Conservation (phyloP, 1,140 invertebrate genomes). For the Leguminivora glycinivorella region DNA sequence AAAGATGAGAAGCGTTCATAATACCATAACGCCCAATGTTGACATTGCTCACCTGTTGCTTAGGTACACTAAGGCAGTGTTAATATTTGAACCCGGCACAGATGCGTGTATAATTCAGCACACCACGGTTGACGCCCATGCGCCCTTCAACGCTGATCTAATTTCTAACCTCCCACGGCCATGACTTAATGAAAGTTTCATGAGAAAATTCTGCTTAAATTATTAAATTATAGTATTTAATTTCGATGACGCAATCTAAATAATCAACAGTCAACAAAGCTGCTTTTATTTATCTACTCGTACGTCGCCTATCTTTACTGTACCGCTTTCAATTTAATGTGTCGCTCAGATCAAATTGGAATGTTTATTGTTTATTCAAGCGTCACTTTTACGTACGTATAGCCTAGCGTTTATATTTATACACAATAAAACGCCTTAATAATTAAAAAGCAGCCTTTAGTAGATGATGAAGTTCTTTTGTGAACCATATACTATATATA, state of each 20-base stretch:
- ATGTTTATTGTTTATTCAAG: too few relatives aligned
- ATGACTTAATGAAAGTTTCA: not conserved
- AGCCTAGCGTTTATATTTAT: too few relatives aligned
- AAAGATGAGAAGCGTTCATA: too few relatives aligned
- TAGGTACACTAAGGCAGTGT: not conserved
- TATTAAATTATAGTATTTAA: not conserved
- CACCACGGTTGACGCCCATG: not conserved
- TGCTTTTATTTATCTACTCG: too few relatives aligned
- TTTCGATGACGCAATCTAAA: too few relatives aligned
- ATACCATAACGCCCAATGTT: not conserved
- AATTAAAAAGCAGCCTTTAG: too few relatives aligned
- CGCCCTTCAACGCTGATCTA: not conserved
- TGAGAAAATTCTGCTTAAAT: not conserved
- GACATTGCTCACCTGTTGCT: not conserved
- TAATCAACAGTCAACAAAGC: too few relatives aligned
- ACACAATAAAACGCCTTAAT: too few relatives aligned
- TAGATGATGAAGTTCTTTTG: too few relatives aligned
- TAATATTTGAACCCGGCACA: not conserved
- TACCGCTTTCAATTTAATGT: not conserved
- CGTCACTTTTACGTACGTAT: too few relatives aligned
- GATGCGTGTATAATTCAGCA: not conserved
- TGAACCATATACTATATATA: too few relatives aligned
- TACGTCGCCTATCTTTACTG: not conserved
- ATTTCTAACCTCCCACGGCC: conserved; percentile 6
- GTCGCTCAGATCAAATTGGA: too few relatives aligned